Conservation (phyloP, 2,888 invertebrate species). For the Pycnomerus fuliginosus region DNA sequence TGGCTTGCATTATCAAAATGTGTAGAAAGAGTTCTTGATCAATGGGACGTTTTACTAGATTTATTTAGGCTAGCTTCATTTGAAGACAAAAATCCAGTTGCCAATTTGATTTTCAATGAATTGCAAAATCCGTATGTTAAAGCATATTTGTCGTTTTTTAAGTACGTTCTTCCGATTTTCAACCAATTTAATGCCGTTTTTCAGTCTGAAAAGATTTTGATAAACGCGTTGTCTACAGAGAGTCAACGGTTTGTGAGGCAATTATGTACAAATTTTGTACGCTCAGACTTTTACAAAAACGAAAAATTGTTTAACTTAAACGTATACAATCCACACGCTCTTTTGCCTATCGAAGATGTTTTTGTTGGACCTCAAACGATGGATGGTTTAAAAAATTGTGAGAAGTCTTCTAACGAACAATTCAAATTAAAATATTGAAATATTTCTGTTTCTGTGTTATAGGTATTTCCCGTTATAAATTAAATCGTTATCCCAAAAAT, state of each 20-base stretch:
- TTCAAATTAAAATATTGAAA: background rate
- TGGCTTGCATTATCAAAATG: slow-evolving; percentile 8
- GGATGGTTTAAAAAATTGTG: background rate
- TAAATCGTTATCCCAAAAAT: too few species aligned
- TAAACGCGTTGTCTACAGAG: background rate
- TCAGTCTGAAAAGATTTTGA: slow-evolving; percentile 5
- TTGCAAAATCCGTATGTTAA: slow-evolving; percentile 11
- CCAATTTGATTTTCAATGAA: slow-evolving; percentile 5
- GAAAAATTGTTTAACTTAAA: background rate
- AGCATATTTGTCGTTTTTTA: slow-evolving; percentile 7
- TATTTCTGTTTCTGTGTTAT: too few species aligned
- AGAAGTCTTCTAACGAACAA: background rate
- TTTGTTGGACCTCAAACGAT: background rate
- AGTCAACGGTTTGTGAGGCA: slow-evolving; percentile 1
- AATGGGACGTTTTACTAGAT: slow-evolving; percentile 7
- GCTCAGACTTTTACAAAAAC: background rate
- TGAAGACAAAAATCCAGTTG: slow-evolving; percentile 12
- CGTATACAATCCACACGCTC: background rate
- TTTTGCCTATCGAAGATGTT: background rate
- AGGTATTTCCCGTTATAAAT: too few species aligned
- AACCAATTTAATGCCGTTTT: slow-evolving; percentile 1
- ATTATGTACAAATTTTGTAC: background rate
- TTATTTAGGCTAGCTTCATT: slow-evolving; percentile 3
- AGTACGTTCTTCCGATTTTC: slow-evolving; percentile 1
- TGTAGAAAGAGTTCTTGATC: slow-evolving; percentile 5